Evolutionary conservation across 2,113 vertebrate genomes (phyloP), one percentile per base, ranked within the genome.

Genomic region (Chaetodon auriga): DNA sequence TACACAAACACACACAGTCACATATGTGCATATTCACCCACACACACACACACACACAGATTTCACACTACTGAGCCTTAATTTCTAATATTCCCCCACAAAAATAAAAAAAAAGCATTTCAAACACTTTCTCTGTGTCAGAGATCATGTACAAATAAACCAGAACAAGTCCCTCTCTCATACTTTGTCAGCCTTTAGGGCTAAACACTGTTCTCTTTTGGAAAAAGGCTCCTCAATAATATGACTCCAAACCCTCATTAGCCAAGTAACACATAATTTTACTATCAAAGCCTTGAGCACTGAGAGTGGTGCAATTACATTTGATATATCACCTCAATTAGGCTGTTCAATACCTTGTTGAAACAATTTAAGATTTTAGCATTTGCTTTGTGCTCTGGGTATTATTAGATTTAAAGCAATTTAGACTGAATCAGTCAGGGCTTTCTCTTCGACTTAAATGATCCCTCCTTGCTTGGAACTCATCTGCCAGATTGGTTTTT

Each of bases 291-390:
- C 89, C 76, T 69, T 78, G 58, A 87, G 90, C 83, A 35, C 43
- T 25, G 71, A 85, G 68, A 75, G 89, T 3, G 41, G 36, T 74
- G 91, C 90, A 88, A 91, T 94, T 89, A 88, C 62, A 66, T 90
- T 85, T 91, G 88, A 90, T 90, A 75, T 82, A 92, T 91, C 75
- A 81, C 83, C 88, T 90, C 87, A 91, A 89, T 92, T 92, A 90
- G 51, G 64, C 55, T 76, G 72, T 82, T 91, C 87, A 90, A 84
- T 90, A 92, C 86, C 88, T 90, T 86, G 79, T 89, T 89, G 89
- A 89, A 91, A 92, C 83, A 87, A 87, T 90, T 90, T 86, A 68
- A 87, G 89, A 84, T 87, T 90, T 82, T 83, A 88, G 85, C 85
- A 58, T 83, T 90, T 77, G 88, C 82, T 84, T 86, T 83, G 82